Conservation (phyloP, 1,140 invertebrate species). For the Anastrepha ludens region DNA sequence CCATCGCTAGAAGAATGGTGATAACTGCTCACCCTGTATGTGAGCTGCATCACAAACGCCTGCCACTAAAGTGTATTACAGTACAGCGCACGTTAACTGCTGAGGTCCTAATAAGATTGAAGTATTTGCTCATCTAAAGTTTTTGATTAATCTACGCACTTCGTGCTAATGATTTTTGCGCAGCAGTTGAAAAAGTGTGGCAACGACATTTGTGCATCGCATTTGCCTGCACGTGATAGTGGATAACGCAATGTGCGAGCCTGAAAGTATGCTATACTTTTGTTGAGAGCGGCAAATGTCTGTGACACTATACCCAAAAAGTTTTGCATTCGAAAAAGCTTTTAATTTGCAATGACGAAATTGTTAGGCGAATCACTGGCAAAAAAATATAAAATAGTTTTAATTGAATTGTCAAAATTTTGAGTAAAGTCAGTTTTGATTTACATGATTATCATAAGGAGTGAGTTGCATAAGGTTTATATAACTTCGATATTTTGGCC, state of each 20-base stretch:
- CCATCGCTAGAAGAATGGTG: background rate
- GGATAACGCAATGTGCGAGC: background rate
- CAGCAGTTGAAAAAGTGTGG: constrained; percentile 38
- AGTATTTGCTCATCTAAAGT: constrained; percentile 52
- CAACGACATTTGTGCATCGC: constrained; percentile 27
- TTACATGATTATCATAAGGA: background rate
- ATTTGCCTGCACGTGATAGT: background rate
- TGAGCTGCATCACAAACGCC: background rate
- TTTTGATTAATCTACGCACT: constrained; percentile 52
- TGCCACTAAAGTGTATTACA: background rate
- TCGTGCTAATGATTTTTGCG: constrained; percentile 50
- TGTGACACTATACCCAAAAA: constrained; percentile 3
- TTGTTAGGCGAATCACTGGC: background rate
- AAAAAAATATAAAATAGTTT: background rate
- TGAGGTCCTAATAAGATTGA: constrained; percentile 33
- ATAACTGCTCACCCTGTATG: background rate
- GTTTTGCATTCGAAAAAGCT: constrained; percentile 36
- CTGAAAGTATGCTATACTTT: constrained; percentile 23
- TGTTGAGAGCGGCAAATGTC: background rate
- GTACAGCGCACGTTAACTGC: background rate
- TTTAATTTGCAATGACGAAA: constrained; percentile 41
- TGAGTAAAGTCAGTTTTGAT: constrained; percentile 2
- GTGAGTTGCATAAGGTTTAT: background rate
- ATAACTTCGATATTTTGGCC: no score
- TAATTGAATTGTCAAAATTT: constrained; percentile 50